These are phyloP conservation scores for Conus betulinus DNA, from an alignment of 1,140 invertebrate species.

Conservation along the genomic window DNA sequence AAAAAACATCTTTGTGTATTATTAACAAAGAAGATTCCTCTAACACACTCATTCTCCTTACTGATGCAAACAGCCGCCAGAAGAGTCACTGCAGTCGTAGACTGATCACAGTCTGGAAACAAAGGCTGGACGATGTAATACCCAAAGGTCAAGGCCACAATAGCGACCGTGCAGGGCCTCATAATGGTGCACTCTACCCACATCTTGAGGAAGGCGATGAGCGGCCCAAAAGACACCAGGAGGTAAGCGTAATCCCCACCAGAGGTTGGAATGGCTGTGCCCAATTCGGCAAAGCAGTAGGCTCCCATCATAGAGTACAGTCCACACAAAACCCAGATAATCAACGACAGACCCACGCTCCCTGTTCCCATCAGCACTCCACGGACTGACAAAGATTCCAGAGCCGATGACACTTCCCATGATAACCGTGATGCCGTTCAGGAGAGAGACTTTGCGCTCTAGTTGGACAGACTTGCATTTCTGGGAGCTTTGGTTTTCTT, in stretches of 20 bases:
- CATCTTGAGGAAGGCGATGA: constrained; percentile 72
- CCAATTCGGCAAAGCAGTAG: constrained; percentile 74
- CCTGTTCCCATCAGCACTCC: constrained; percentile 88
- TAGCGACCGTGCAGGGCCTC: constrained; percentile 82
- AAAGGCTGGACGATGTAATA: constrained; percentile 74
- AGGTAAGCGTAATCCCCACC: constrained; percentile 75
- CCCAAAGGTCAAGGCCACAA: constrained; percentile 74
- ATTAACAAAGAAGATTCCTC: no score
- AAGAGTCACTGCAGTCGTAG: constrained; percentile 65
- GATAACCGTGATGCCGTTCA: constrained; percentile 73
- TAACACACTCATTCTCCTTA: constrained; percentile 58
- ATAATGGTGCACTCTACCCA: constrained; percentile 83
- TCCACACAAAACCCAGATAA: constrained; percentile 91
- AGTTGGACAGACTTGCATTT: constrained; percentile 55
- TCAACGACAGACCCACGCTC: constrained; percentile 87
- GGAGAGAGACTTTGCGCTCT: constrained; percentile 67
- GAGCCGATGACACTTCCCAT: constrained; percentile 79
- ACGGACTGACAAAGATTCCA: constrained; percentile 97
- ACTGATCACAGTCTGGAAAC: constrained; percentile 73
- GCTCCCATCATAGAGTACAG: constrained; percentile 84
- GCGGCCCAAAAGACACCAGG: constrained; percentile 73
- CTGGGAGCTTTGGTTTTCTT: no score
- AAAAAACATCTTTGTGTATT: no score
- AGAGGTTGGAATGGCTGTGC: constrained; percentile 69
- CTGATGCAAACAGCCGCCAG: constrained; percentile 73